phyloP scores from a whole-genome alignment of 2,888 invertebrate species.

The Xanthia togata region DNA sequence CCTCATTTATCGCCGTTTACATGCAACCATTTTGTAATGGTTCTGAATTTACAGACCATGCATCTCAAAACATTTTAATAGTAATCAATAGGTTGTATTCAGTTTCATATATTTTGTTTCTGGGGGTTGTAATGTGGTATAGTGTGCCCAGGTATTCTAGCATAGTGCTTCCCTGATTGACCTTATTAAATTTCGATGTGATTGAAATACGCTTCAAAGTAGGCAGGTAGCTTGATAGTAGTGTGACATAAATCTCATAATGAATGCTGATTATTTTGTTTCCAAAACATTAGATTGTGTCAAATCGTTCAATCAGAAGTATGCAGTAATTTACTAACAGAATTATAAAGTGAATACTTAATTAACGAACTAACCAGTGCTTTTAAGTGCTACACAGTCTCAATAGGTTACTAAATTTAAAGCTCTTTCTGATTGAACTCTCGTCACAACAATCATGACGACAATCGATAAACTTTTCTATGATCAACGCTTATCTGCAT shows the following conservation, averaged over 20 bases:
- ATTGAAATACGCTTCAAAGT: conserved; percentile 35
- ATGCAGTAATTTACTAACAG: conserved; percentile 25
- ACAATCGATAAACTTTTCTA: conserved; percentile 9
- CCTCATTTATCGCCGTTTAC: conserved; percentile 24
- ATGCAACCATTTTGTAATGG: conserved; percentile 34
- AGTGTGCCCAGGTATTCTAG: conserved; percentile 30
- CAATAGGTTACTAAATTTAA: not conserved
- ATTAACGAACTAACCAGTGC: conserved; percentile 15
- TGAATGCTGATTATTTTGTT: conserved; percentile 20
- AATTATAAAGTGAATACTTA: conserved; percentile 2
- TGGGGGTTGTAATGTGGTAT: conserved; percentile 51
- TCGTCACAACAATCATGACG: conserved; percentile 11
- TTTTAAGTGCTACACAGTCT: conserved; percentile 4
- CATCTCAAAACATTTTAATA: conserved; percentile 16
- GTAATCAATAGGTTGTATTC: conserved; percentile 49
- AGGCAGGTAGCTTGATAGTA: conserved; percentile 34
- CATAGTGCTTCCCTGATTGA: conserved; percentile 54
- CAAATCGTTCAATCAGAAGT: conserved; percentile 51
- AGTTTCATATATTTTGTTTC: conserved; percentile 27
- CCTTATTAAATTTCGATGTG: conserved; percentile 24
- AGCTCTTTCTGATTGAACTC: conserved; percentile 57
- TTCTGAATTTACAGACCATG: conserved; percentile 21
- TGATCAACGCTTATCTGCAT: conserved; percentile 58
- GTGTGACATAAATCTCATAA: conserved; percentile 14
- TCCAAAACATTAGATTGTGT: conserved; percentile 1